Evolutionary conservation across 2,797 vertebrate genomes (phyloP), one percentile per base, ranked within the genome.

Genomic region (Garrulus glandarius): DNA sequence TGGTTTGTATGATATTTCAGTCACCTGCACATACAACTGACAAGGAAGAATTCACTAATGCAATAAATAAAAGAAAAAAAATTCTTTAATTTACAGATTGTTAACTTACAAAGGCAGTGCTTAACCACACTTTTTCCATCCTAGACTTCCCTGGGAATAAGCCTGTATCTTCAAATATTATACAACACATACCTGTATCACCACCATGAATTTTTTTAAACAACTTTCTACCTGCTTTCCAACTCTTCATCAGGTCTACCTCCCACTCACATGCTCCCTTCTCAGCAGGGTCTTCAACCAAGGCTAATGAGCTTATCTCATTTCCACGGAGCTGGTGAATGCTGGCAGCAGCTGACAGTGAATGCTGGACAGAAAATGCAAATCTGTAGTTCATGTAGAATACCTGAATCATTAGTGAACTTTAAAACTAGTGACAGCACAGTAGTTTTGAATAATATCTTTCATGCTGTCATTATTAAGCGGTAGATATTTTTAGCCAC

Each of bases 401-500:
- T 94, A 97, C 93, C 89, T 84, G 67, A 96, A 93, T 95, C 96
- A 97, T 96, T 97, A 97, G 79, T 91, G 64, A 96, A 97, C 96
- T 97, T 97, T 92, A 96, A 95, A 97, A 95, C 86, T 84, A 96
- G 76, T 82, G 91, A 96, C 95, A 97, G 93, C 96, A 93, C 80
- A 93, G 49, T 92, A 93, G 84, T 92, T 96, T 96, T 96, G 46
- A 47, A 47, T 96, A 95, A 74, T 93, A 92, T 94, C 93, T 98
- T 97, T 97, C 93, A 96, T 92, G 82, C 84, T 97, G 96, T 92
- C 84, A 97, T 97, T 98, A 98, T 97, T 97, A 97, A 97, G 95
- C 39, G 1, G 93, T 65, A 84, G 98, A 94, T 98, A 98, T 98
- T 98, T 98, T 98, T 98, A 98, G 97, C 95, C 92, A 96, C 94